Evolutionary conservation across 2,888 invertebrate species (phyloP).

Genomic region (Fissipunctia ypsillon): DNA sequence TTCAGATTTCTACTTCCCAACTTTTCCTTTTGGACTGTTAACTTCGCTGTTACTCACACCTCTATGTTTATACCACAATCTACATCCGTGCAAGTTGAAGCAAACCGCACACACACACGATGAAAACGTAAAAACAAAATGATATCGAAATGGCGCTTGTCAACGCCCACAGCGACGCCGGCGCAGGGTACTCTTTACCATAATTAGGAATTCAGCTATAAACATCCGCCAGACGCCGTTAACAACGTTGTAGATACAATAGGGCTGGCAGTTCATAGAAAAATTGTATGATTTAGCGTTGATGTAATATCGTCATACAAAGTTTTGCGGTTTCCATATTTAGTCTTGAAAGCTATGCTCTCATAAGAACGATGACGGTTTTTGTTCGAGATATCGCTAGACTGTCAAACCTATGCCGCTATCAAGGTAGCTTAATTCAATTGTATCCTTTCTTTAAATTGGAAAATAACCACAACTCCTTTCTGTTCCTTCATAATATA

Average conservation of each 20-base stretch:
- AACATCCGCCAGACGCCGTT: conserved; percentile 53
- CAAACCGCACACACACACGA: conserved; percentile 35
- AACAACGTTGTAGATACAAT: conserved; percentile 20
- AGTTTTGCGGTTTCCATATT: background rate
- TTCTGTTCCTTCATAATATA: too few relatives aligned
- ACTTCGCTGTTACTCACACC: conserved; percentile 31
- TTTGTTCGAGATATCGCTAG: background rate
- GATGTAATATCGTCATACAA: too few relatives aligned
- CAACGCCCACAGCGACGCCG: conserved; percentile 45
- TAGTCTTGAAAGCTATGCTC: background rate
- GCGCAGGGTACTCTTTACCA: conserved; percentile 32
- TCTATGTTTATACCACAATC: conserved; percentile 24
- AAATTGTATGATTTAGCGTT: background rate
- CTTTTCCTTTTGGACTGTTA: conserved; percentile 44
- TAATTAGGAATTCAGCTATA: conserved; percentile 58
- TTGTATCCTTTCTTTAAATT: background rate
- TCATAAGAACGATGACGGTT: background rate
- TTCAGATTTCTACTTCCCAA: conserved; percentile 27
- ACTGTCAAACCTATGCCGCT: too few relatives aligned
- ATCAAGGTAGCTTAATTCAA: too few relatives aligned
- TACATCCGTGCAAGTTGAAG: background rate
- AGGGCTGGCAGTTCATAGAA: conserved; percentile 26
- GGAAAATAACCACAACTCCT: background rate
- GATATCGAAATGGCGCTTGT: conserved; percentile 57
- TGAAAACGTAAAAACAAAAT: conserved; percentile 45